Evolutionary conservation across 1,140 invertebrate species (phyloP), one percentile per base, ranked within the genome.

Genomic region (Saccostrea cuccullata): DNA sequence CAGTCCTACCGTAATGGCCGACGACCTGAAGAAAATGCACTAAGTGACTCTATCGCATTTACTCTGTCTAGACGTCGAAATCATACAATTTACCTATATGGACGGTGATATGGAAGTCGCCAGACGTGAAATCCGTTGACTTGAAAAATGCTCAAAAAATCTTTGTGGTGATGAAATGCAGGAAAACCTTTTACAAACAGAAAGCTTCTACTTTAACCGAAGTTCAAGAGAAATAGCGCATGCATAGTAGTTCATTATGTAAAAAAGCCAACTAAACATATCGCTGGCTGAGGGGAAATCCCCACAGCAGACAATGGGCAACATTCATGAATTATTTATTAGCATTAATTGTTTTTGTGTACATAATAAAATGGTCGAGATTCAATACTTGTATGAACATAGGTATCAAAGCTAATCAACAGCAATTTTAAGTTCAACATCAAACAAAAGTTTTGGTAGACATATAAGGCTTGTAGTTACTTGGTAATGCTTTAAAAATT

Each of bases 61-160:
- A 67, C 23, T 67, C 23, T 20, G 23, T n/a, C 20, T 67, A 67
- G 60, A 67, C 17, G 60, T 6, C 23, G 60, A 17, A 67, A 17
- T 67, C 15, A 67, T 67, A 20, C 60, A 67, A 67, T 67, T 67
- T 67, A 67, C 60, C 60, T 67, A 23, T 67, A 23, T 67, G 60
- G 17, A 20, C 5, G 23, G 20, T 23, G 23, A n/a, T 67, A 20
- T 2, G 17, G 20, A 17, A n/a, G 15, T n/a, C 60, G 17, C 60
- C 23, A 20, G 23, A 9, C 15, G 20, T n/a, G 20, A n/a, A 23
- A 23, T 23, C 17, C 17, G 1, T 67, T 6, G 6, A 36, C 30
- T 36, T 36, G 1, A 20, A 67, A 20, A 17, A 67, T 67, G 60
- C 60, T 15, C 20, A 67, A 9, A 67, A 67, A 0, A 36, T 64